Evolutionary conservation across 2,113 vertebrate species (phyloP).

Genomic region (Pteruthius melanotis): DNA sequence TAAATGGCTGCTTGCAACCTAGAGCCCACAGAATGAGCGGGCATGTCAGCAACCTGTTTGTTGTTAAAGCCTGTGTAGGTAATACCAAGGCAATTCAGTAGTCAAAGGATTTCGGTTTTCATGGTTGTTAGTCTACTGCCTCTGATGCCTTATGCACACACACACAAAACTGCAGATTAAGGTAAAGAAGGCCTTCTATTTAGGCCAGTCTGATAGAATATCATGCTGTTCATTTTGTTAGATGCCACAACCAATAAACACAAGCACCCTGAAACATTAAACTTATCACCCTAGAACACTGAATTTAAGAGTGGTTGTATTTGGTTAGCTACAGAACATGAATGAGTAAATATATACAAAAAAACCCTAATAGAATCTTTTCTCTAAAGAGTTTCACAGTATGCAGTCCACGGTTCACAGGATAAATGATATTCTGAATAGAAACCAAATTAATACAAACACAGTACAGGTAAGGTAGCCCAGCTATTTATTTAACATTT

Average conservation of each 20-base stretch:
- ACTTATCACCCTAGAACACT: not conserved
- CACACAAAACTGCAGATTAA: not conserved
- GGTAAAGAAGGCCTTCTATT: not conserved
- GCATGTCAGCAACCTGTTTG: not conserved
- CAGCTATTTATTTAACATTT: slow-evolving; percentile 40
- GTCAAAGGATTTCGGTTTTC: not conserved
- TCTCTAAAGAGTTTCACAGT: not conserved
- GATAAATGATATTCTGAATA: not conserved
- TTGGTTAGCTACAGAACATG: not conserved
- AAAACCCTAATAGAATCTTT: not conserved
- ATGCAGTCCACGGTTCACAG: not conserved
- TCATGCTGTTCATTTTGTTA: not conserved
- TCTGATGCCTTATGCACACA: not conserved
- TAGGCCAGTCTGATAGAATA: not conserved
- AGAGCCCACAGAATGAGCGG: not conserved
- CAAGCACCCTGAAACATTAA: not conserved
- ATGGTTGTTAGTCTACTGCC: not conserved
- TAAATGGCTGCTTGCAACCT: not conserved
- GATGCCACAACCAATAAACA: not conserved
- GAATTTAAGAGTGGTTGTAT: not conserved
- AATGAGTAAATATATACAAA: not conserved
- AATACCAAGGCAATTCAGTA: not conserved
- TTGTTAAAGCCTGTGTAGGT: not conserved
- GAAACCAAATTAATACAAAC: not conserved
- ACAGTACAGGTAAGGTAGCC: not conserved